Evolutionary conservation across 2,797 vertebrate species (phyloP), one percentile per base, ranked within the genome.

Genomic region (Octomys mimax): DNA sequence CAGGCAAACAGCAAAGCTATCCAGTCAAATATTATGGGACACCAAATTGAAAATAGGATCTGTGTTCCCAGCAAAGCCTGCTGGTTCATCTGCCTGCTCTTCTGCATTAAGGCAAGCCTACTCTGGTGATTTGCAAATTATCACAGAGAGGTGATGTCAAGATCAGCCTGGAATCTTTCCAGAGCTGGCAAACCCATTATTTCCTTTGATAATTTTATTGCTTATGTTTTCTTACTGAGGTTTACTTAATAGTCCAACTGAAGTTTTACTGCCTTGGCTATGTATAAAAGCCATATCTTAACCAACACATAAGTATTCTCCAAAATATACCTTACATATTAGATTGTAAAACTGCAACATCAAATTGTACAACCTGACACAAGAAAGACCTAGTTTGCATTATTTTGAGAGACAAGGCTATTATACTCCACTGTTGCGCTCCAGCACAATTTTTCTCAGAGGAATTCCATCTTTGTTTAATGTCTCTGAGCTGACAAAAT

Each of bases 381-480:
- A 71, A 82, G 52, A 91, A 85, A 95, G 62, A 66, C 26, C 68
- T 79, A 28, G n/a, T 84, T 83, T 87, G 46, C n/a, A 42, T 80
- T 94, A 26, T 61, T 96, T 84, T 81, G 33, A n/a, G 52, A 88
- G 59, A 95, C 59, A 86, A 85, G 54, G 36, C 22, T 80, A 86
- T 95, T 61, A 80, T 82, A 66, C 11, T 39, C 71, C 75, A 89
- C 39, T 66, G 26, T 31, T 84, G 87, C 31, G 75, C 19, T 73
- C 42, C 12, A 18, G 2, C 31, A 82, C 16, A 80, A 26, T 93
- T 59, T 68, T 39, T 31, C 85, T 46, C 85, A 84, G 26, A 96
- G 82, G 92, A 89, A 94, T 96, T 96, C 70, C 77, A 97, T 80
- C 92, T 95, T 89, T 82, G 90, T 97, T 46, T 91, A 96, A 89